phyloP scores from a whole-genome alignment of 2,113 vertebrate genomes.

The Daphoenositta chrysoptera region DNA sequence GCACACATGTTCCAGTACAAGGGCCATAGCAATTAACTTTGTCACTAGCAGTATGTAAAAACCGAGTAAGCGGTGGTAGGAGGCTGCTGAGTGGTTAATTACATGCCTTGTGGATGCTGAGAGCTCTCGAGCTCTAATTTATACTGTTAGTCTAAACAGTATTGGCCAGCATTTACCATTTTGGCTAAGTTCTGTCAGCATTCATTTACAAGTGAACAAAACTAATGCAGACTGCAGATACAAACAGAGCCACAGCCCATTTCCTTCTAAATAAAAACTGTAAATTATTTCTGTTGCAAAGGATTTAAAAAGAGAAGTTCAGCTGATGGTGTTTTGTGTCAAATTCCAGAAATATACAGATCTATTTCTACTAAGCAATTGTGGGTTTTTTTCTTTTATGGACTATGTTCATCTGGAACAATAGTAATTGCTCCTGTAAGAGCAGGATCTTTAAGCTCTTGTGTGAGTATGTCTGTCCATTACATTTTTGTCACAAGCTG shows the following conservation, averaged over 20 bases:
- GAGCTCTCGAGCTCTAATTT: neutral
- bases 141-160: neutral
- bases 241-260: neutral
- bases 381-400: neutral
- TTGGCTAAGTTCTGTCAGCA: neutral
- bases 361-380: neutral
- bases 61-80: neutral
- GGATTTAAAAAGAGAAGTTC: neutral
- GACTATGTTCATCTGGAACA: neutral
- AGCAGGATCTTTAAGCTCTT: neutral
- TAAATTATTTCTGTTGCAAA: neutral
- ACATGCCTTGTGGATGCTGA: neutral
- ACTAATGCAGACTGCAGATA: neutral
- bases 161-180: neutral
- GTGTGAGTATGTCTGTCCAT: neutral
- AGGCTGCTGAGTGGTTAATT: neutral
- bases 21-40: neutral
- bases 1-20: neutral
- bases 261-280: conserved; percentile 9
- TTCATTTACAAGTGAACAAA: neutral
- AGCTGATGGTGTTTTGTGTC: neutral
- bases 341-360: neutral
- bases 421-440: neutral
- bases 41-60: neutral
- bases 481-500: neutral